phyloP scores from a whole-genome alignment of 2,888 invertebrate species.

The Agrotis segetum region DNA sequence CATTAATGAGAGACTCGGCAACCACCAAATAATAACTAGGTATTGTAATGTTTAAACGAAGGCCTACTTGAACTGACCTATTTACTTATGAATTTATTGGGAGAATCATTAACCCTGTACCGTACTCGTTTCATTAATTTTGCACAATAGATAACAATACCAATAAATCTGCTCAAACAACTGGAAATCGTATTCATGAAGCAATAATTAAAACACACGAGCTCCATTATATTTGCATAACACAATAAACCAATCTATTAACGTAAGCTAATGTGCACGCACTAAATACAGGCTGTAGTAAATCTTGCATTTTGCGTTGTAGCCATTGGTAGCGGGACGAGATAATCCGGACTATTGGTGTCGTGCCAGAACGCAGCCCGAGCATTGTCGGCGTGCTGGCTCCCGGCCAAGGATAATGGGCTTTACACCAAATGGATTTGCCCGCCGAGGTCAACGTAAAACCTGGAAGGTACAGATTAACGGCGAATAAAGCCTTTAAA shows the following conservation, averaged over 20 bases:
- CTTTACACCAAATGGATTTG: conserved; percentile 75
- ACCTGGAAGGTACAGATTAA: conserved; percentile 69
- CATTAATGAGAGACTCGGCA: neutral
- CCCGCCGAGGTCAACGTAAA: conserved; percentile 69
- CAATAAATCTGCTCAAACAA: conserved; percentile 13
- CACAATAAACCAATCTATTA: conserved; percentile 53
- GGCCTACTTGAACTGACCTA: neutral
- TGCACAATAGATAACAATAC: neutral
- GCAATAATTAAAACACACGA: conserved; percentile 30
- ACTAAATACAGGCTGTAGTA: conserved; percentile 67
- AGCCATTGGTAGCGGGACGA: conserved; percentile 71
- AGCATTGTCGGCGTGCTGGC: conserved; percentile 78
- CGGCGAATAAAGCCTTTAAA: conserved; percentile 57
- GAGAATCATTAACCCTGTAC: neutral
- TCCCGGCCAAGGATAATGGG: conserved; percentile 80
- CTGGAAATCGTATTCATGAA: conserved; percentile 7
- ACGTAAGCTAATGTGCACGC: conserved; percentile 59
- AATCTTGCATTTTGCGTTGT: conserved; percentile 71
- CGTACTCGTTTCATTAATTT: conserved; percentile 15
- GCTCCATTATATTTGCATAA: conserved; percentile 46
- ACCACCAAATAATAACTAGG: neutral
- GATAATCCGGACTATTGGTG: conserved; percentile 81
- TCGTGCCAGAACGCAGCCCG: conserved; percentile 81
- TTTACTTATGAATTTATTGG: neutral
- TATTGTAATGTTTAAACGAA: neutral